Conservation (phyloP, 2,888 invertebrate species). For the Chouioia cunea region DNA sequence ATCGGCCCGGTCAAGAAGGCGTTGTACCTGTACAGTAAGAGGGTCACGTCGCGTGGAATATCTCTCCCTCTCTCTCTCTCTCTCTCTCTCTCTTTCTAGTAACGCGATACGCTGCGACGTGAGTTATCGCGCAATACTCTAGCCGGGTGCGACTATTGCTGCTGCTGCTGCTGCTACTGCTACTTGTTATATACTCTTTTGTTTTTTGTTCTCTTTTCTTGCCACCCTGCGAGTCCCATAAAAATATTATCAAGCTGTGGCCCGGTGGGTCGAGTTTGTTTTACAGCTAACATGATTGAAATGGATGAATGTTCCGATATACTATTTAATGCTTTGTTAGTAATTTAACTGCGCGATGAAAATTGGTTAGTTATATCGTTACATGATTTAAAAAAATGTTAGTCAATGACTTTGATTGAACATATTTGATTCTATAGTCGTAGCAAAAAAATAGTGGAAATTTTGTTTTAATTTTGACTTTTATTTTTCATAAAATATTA, state of each 20-base stretch:
- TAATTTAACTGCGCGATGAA: too few relatives aligned
- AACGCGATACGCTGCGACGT: constrained; percentile 50
- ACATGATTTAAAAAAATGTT: too few relatives aligned
- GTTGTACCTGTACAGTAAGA: constrained; percentile 5
- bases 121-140: constrained; percentile 55
- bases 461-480: too few relatives aligned
- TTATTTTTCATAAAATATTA: too few relatives aligned
- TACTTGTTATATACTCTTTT: too few relatives aligned
- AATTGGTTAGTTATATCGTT: too few relatives aligned
- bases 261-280: constrained; percentile 1
- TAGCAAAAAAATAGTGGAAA: too few relatives aligned
- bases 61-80: constrained; percentile 22
- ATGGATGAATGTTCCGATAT: constrained; percentile 2
- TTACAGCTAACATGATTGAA: not conserved
- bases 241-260: constrained; percentile 25
- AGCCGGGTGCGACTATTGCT: constrained; percentile 4
- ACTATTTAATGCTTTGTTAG: not conserved
- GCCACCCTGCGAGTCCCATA: constrained; percentile 13
- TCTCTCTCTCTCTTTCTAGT: constrained; percentile 25
- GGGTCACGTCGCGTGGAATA: constrained; percentile 48
- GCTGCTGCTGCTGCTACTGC: not conserved
- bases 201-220: not conserved
- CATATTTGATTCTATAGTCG: too few relatives aligned
- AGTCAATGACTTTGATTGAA: too few relatives aligned
- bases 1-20: constrained; percentile 37